phyloP scores from a whole-genome alignment of 2,113 vertebrate species.

The Prunella himalayana region DNA sequence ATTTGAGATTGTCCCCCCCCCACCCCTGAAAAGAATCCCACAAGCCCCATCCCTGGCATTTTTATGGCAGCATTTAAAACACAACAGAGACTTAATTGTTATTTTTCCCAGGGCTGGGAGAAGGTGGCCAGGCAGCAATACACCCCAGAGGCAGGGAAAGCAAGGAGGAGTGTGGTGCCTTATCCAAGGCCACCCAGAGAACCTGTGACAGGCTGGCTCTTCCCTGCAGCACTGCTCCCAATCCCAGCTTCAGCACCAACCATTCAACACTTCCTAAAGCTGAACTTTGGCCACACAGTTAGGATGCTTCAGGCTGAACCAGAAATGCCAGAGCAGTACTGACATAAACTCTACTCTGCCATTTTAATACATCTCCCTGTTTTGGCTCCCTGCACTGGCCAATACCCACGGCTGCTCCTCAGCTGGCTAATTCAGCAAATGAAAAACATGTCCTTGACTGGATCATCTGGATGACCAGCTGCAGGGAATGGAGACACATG shows the following conservation, averaged over 20 bases:
- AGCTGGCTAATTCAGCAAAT: background rate
- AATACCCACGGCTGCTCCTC: background rate
- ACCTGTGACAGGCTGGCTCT: background rate
- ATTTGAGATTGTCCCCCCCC: background rate
- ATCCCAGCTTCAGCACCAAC: background rate
- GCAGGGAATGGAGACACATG: background rate
- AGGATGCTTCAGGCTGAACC: background rate
- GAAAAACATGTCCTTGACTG: background rate
- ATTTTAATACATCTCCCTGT: background rate
- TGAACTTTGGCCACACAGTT: background rate
- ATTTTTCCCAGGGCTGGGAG: background rate
- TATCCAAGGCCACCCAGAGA: background rate
- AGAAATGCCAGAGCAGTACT: background rate
- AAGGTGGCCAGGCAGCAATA: background rate
- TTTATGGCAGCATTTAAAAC: background rate
- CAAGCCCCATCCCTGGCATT: background rate
- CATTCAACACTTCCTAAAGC: background rate
- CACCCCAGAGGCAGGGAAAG: background rate
- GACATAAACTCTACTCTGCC: background rate
- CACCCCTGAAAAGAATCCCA: background rate
- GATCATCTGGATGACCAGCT: background rate
- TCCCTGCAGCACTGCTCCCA: background rate
- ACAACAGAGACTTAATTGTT: background rate
- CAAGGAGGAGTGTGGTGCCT: background rate
- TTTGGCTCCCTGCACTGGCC: background rate